A percentile compares a stretch with the other conserved stretches of the same genome.
phyloP scores from a whole-genome alignment of 2,113 vertebrate genomes.

The Anoura caudifer region DNA sequence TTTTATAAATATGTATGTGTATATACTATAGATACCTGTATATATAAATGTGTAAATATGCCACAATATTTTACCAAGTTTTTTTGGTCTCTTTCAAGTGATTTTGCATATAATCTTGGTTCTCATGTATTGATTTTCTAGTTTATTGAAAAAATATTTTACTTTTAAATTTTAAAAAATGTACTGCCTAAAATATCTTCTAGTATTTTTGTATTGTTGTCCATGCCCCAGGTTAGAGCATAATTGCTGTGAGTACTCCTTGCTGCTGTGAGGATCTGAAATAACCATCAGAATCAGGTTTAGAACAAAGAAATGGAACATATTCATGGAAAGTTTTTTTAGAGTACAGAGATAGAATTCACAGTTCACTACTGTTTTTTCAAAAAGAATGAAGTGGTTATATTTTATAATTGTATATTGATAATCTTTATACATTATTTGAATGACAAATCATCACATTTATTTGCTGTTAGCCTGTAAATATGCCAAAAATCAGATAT shows the following conservation, averaged over 20 bases:
- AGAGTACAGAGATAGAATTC: background rate
- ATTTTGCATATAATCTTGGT: background rate
- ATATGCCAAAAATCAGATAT: background rate
- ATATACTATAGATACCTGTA: background rate
- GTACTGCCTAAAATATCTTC: background rate
- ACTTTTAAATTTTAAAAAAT: constrained; percentile 5
- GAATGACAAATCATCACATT: background rate
- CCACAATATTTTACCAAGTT: background rate
- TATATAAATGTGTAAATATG: background rate
- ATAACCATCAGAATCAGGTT: background rate
- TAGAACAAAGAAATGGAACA: background rate
- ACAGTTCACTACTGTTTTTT: background rate
- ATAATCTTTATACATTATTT: background rate
- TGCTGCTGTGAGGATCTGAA: background rate
- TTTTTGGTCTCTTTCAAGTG: background rate
- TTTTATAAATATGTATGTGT: background rate
- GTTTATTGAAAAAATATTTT: background rate
- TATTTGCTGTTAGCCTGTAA: background rate
- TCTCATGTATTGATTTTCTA: background rate
- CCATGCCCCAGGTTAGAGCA: background rate
- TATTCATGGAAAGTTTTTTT: background rate
- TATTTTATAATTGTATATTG: background rate
- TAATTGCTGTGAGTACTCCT: background rate
- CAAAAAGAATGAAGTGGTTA: background rate
- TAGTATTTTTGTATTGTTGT: background rate